Evolutionary conservation across 1,140 invertebrate genomes (phyloP), one percentile per base, ranked within the genome.

Genomic region (Drosophila nigromelanica): DNA sequence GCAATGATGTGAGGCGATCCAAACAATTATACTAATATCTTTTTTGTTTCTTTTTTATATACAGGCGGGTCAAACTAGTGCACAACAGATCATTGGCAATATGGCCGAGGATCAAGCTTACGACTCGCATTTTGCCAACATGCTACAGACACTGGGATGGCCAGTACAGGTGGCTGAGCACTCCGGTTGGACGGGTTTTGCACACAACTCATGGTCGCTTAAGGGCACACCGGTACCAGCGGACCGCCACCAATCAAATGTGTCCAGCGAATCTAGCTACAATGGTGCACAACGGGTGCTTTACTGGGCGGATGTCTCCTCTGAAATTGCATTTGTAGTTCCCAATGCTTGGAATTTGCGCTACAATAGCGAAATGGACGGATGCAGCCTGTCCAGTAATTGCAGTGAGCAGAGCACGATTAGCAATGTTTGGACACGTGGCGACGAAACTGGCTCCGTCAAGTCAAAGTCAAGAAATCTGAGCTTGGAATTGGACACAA

Each of bases 271-370:
- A 18, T 50, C 78, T 0, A 86, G 78, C 61, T 91, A 80, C 43
- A 90, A 90, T 74, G 96, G 95, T 0, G 93, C 94, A 14, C 94
- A 94, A 45, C 93, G 95, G 76, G 95, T 98, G 1, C 92, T 99
- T 3, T 99, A 99, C 93, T 99, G 98, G 98, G 96, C 98, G n/a
- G 98, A 99, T 92, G 96, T 97, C 0, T 96, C 95, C 27, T 97
- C 97, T 2, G 98, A 99, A 93, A 95, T 99, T 61, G 97, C 98
- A 0, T 99, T 99, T 93, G 94, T 99, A 47, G 96, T 99, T 18
- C 98, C 98, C 2, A 97, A 97, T 4, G 93, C 94, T 1, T 93
- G 93, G 72, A 93, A 93, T 64, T 7, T 83, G 11, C 54, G 80
- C 12, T 76, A 76, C 21, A 82, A 79, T 21, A 83, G 54, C 61